Conservation (phyloP, 2,888 invertebrate genomes). For the Chrysomela aeneicollis region DNA sequence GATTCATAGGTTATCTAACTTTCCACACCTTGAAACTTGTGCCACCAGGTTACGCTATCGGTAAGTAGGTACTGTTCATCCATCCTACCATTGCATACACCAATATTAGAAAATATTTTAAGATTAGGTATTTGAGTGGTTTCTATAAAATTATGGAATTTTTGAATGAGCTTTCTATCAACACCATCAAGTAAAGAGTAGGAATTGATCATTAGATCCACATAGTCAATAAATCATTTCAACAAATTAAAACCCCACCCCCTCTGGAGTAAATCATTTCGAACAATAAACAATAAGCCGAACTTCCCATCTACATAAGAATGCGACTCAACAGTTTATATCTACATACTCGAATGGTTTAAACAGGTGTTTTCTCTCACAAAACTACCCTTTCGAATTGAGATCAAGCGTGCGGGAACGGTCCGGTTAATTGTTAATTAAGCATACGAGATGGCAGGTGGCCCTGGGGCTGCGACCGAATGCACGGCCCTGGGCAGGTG, state of each 20-base stretch:
- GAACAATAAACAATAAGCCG: conserved; percentile 31
- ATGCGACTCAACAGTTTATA: conserved; percentile 19
- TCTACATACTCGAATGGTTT: conserved; percentile 28
- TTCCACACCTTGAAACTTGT: no score
- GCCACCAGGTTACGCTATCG: no score
- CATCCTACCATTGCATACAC: no score
- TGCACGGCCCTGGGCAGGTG: conserved; percentile 41
- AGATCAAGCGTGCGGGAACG: conserved; percentile 40
- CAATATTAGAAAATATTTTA: no score
- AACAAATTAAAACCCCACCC: neutral
- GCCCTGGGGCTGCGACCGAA: conserved; percentile 33
- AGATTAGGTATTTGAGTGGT: no score
- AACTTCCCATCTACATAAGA: conserved; percentile 15
- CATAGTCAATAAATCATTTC: conserved; percentile 2
- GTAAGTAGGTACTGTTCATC: no score
- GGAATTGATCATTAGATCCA: neutral
- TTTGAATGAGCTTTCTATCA: no score
- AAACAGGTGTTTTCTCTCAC: conserved; percentile 36
- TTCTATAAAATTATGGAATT: no score
- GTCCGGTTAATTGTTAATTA: conserved; percentile 46
- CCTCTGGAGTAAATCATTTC: neutral
- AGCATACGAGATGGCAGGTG: conserved; percentile 46
- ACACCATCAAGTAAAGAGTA: neutral
- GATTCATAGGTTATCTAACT: no score
- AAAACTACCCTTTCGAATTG: conserved; percentile 42